Base-by-base conservation (phyloP, 2,113 vertebrate species). In the Solea solea region DNA sequence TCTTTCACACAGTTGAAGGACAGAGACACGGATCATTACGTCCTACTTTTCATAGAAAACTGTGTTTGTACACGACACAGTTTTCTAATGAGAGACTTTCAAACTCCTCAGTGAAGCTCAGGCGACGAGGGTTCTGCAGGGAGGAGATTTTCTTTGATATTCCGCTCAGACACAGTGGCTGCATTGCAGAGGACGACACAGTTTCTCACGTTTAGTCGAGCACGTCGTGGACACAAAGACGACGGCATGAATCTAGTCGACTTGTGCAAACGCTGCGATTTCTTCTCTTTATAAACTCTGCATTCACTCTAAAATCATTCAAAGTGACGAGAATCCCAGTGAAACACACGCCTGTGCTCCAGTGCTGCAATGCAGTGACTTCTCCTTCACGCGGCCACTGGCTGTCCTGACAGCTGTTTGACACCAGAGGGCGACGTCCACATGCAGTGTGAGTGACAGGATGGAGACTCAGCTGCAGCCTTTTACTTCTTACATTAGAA, bases 301-400 rank as follows among this genome's bases (percentile, higher is more conserved):
- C 40, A 56, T 27, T 46, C 44, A 46, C 9, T 2, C 9, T 45
- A 45, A 45, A 10, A 45, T 65, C 34, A 56, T 27, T 46, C 45
- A 46, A 46, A 74, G 57, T 56, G 27, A 34, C 9, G 81, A 54
- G 59, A 50, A 84, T 75, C 58, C 40, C 8, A 50, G 75, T 77
- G 56, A 78, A 77, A 40, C 72, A 54, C 64, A 65, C 74, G 72
- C 74, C 64, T 64, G 60, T 8, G 48, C 69, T 61, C n/a, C 74
- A 71, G 15, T 87, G 88, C 91, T 93, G 91, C 92, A 93, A 91
- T 93, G 93, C 92, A 92, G 92, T 86, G 87, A 87, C 67, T 85
- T 58, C 79, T 60, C 59, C 14, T 46, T 68, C 60, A 1, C 58
- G 62, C 34, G n/a, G 42, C 27, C 27, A 13, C 16, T 21, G 28